Percentiles rank a stretch among this genome's conserved stretches.
phyloP scores from a whole-genome alignment of 2,888 invertebrate species.

The Ecliptopera silaceata region DNA sequence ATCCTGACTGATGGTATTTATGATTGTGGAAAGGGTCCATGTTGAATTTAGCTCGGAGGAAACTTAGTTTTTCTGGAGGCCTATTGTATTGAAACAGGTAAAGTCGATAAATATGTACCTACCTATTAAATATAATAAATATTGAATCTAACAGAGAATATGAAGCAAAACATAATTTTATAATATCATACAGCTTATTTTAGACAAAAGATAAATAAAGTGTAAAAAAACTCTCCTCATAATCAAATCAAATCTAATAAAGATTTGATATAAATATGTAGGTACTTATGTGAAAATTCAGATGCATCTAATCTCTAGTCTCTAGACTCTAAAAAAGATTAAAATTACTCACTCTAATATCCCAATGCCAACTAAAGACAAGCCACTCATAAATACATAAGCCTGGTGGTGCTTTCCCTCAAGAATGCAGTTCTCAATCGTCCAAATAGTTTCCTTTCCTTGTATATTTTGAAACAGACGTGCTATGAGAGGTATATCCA shows the following conservation, averaged over 20 bases:
- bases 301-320: too few species aligned
- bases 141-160: too few species aligned
- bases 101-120: too few species aligned
- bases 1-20: conserved; percentile 56
- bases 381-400: conserved; percentile 61
- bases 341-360: conserved; percentile 64
- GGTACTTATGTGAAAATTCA: too few species aligned
- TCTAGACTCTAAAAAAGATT: neutral
- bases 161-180: too few species aligned
- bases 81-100: too few species aligned
- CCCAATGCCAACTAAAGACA: conserved; percentile 60
- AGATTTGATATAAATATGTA: too few species aligned
- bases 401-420: conserved; percentile 48
- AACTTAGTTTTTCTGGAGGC: conserved; percentile 59
- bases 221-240: too few species aligned
- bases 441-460: conserved; percentile 58
- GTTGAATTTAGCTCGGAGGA: conserved; percentile 60
- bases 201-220: too few species aligned
- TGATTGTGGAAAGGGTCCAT: conserved; percentile 58
- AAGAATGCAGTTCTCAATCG: conserved; percentile 57
- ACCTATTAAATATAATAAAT: too few species aligned
- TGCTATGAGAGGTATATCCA: conserved; percentile 66
- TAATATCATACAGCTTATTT: too few species aligned
- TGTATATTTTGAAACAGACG: conserved; percentile 55
- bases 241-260: too few species aligned